Evolutionary conservation across 2,888 invertebrate genomes (phyloP).

Genomic region (Phania funesta): DNA sequence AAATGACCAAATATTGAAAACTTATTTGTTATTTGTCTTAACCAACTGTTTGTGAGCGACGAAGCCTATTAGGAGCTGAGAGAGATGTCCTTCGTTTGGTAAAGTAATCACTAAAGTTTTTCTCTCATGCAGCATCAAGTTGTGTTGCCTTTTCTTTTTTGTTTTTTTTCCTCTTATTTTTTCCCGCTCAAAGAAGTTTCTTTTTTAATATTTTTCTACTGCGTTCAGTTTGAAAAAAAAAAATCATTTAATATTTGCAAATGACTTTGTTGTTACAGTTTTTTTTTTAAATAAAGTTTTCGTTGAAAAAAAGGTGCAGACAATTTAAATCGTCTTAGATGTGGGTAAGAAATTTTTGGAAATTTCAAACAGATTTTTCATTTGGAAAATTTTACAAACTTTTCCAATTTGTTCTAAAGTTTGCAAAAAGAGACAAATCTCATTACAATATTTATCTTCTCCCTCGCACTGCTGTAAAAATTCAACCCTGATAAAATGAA

Average conservation of each 20-base stretch:
- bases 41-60: conserved; percentile 12
- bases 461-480: no score
- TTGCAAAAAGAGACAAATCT: no score
- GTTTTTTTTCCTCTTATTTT: background rate
- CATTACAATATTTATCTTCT: no score
- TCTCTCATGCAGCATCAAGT: conserved; percentile 24
- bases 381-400: no score
- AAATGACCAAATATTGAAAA: conserved; percentile 61
- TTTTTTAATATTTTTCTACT: background rate
- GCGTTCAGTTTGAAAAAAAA: background rate
- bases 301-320: background rate
- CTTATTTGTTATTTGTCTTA: conserved; percentile 58
- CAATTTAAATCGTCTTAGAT: background rate
- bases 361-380: no score
- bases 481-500: no score
- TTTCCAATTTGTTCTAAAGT: no score
- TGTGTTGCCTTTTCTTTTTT: background rate
- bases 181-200: conserved; percentile 8
- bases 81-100: conserved; percentile 1
- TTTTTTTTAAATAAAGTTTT: background rate
- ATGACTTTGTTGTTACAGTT: conserved; percentile 32
- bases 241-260: conserved; percentile 38
- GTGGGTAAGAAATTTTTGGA: no score
- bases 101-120: conserved; percentile 54
- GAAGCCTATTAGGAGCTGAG: conserved; percentile 25